Conservation (phyloP, 2,113 vertebrate species). For the Puntigrus tetrazona region DNA sequence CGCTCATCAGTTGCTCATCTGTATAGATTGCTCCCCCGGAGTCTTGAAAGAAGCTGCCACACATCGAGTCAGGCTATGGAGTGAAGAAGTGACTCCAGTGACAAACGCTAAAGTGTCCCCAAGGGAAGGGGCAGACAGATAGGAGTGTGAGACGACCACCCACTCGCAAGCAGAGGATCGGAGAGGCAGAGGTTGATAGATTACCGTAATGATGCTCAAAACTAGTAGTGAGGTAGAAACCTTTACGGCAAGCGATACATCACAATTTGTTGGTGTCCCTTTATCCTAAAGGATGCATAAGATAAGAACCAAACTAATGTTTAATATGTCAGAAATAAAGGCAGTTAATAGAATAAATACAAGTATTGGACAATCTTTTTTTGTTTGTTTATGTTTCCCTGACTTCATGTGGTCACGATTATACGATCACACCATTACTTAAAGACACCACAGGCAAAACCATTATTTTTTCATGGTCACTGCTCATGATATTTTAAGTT, state of each 20-base stretch:
- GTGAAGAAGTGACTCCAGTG: constrained; percentile 48
- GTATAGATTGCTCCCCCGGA: constrained; percentile 16
- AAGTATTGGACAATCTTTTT: not conserved
- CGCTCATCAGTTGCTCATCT: constrained; percentile 34
- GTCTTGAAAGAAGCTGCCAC: constrained; percentile 33
- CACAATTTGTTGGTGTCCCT: not conserved
- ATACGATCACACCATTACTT: not conserved
- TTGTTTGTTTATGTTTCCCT: not conserved
- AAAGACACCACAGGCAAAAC: not conserved
- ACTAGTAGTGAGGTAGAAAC: not conserved
- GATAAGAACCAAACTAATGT: not conserved
- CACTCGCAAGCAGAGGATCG: constrained; percentile 17
- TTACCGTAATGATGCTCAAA: constrained; percentile 24
- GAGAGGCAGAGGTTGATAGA: constrained; percentile 25
- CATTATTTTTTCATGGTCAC: not conserved
- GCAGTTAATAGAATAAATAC: not conserved
- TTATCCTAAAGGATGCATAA: not conserved
- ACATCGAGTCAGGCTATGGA: not conserved
- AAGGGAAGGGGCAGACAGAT: constrained; percentile 17
- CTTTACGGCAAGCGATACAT: not conserved
- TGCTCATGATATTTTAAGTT: too few relatives aligned
- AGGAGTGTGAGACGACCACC: not conserved
- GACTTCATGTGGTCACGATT: not conserved
- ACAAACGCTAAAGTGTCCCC: constrained; percentile 43
- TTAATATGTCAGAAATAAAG: not conserved